Evolutionary conservation across 2,797 vertebrate species (phyloP).

Genomic region (Scolopax rusticola): DNA sequence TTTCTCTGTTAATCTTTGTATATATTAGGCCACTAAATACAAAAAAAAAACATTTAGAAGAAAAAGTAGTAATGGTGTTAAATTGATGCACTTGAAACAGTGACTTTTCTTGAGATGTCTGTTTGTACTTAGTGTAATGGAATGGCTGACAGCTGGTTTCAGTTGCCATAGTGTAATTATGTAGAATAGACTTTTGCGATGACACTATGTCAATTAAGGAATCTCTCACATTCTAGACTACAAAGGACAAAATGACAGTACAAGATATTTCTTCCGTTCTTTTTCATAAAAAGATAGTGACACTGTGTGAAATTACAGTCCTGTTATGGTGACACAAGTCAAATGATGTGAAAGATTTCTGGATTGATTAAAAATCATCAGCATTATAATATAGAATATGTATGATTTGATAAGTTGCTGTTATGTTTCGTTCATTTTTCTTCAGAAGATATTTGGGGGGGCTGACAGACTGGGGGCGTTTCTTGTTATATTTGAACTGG

Average conservation of each 20-base stretch:
- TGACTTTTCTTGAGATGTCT: conserved; percentile 72
- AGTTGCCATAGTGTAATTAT: conserved; percentile 72
- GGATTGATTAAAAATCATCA: conserved; percentile 68
- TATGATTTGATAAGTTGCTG: conserved; percentile 59
- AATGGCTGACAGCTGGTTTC: conserved; percentile 76
- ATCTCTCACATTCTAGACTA: conserved; percentile 70
- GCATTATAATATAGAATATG: conserved; percentile 56
- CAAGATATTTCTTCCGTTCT: conserved; percentile 67
- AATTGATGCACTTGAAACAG: conserved; percentile 60
- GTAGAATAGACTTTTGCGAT: conserved; percentile 64
- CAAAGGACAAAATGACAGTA: conserved; percentile 72
- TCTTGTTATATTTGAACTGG: conserved; percentile 42
- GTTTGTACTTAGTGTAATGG: conserved; percentile 66
- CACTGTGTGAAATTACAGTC: conserved; percentile 65
- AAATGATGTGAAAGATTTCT: conserved; percentile 70
- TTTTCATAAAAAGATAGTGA: conserved; percentile 61
- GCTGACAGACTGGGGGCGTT: conserved; percentile 39
- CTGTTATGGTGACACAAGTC: conserved; percentile 69
- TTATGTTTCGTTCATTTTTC: conserved; percentile 54
- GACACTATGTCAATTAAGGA: conserved; percentile 73
- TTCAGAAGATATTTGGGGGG: not conserved
- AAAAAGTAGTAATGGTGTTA: conserved; percentile 56
- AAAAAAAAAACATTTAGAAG: conserved; percentile 34
- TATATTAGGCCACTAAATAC: conserved; percentile 64
- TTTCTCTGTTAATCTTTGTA: conserved; percentile 29